Evolutionary conservation across 2,888 invertebrate species (phyloP), one percentile per base, ranked within the genome.

Genomic region (Teinopalpus imperialis): DNA sequence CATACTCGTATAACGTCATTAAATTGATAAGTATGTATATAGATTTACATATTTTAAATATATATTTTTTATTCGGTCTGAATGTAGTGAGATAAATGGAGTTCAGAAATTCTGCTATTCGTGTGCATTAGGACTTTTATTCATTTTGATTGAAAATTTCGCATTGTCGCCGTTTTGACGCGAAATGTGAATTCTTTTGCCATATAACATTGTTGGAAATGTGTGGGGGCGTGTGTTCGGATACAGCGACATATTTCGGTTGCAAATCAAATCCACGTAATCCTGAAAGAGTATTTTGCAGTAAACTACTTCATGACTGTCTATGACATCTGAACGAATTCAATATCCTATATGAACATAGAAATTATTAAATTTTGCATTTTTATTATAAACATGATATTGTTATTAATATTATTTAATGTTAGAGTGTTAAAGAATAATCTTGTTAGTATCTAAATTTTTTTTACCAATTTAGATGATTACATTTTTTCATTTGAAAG

Each of bases 171-270:
- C 40, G 34, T 40, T 29, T 14, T 29, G 12, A 26, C 13, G 26
- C 14, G 34, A 45, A 40, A 45, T 45, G 34, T 40, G 39, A 34
- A 45, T 45, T 40, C 45, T 14, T 14, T 43, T 45, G 27, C 39
- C 31, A 12, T 26, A 20, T 31, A 29, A 23, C 16, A 26, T 32
- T 21, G 45, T 37, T 21, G 27, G 39, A 20, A 12, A 32, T 14
- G 18, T 21, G 16, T 5, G 31, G 18, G 14, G 16, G 31, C 2
- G 36, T 2, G 12, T 20, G 21, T 27, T 27, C 6, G 34, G 34
- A 34, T 42, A 27, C 12, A 42, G 24, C 10, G 32, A 4, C 16
- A 9, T 9, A 24, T 32, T 18, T 32, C 36, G 12, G 23, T 36
- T 27, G 32, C 12, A 32, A 32, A 39, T 32, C 44, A 27, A 45